Base-by-base conservation (phyloP, 1,140 invertebrate genomes). In the Lordiphosa mommai region DNA sequence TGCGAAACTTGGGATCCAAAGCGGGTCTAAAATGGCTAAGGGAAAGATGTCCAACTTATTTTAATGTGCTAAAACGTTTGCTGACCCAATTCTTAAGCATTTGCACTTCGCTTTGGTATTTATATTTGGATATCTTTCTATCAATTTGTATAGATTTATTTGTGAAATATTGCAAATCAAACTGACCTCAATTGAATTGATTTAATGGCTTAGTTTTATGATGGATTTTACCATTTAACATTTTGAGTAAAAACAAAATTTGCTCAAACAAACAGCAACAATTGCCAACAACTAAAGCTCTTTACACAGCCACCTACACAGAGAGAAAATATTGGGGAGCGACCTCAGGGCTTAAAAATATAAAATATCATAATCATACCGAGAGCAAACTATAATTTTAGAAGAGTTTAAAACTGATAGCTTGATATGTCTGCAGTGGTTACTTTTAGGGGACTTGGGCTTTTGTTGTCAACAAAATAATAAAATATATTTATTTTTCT, bases 1-100 rank as follows among this genome's bases (percentile, higher is more conserved):
- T 92, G 53, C 94, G 92, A 41, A 96, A 88, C 44, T 91, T 89
- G 12, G 92, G 87, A 77, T 95, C 92, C n/a, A 92, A 53, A 0
- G 87, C 71, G 13, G 90, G 85, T 5, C 88, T 84, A 2, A 80
- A 40, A 27, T 86, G 53, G 1, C 80, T 85, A 36, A 16, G 8
- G n/a, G 8, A 3, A 10, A 20, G 13, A 37, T 12, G 3, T 32
- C 17, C 0, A 14, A 57, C 37, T 16, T 59, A 51, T 46, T 56
- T 7, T 46, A 63, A 67, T 16, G 34, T 49, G 43, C 40, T 12
- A 9, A 49, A 33, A 41, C 37, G 58, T 57, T 68, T 44, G 57
- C 60, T 60, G 59, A 69, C 53, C 38, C 32, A 71, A 49, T 77
- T 76, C 8, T 12, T 27, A 32, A 12, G 38, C 57, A 38, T 53